Percentiles rank a stretch among this genome's conserved stretches.
These are phyloP conservation scores for Saimiri boliviensis DNA, from an alignment of 2,113 vertebrate genomes.

Conservation along the genomic window DNA sequence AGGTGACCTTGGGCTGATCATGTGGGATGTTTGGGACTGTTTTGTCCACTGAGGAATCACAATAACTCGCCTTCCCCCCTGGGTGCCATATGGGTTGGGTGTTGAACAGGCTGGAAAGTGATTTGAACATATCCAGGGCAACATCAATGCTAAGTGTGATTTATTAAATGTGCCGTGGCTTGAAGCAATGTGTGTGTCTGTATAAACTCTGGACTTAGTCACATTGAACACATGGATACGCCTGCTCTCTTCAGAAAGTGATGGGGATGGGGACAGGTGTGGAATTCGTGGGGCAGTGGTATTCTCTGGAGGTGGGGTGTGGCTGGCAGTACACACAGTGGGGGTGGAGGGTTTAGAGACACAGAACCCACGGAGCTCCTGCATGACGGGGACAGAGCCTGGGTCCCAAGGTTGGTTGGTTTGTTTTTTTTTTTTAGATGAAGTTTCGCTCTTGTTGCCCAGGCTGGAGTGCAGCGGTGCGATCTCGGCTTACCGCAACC, in stretches of 20 bases:
- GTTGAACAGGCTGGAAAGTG: not conserved
- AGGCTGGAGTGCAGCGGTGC: too few species aligned
- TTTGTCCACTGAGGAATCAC: not conserved
- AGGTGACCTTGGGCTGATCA: not conserved
- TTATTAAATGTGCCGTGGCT: fast-evolving
- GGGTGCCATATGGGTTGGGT: too few species aligned
- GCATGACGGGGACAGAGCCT: not conserved
- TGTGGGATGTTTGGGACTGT: not conserved
- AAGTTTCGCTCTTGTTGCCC: too few species aligned
- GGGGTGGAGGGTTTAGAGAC: not conserved
- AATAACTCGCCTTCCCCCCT: fast-evolving
- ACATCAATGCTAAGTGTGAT: fast-evolving
- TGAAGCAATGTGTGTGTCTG: not conserved
- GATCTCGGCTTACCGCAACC: too few species aligned
- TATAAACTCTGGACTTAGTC: not conserved
- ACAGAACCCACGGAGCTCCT: fast-evolving
- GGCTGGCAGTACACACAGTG: fast-evolving
- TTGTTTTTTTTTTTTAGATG: too few species aligned
- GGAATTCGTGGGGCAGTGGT: not conserved
- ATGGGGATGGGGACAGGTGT: not conserved
- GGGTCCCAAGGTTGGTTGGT: not conserved
- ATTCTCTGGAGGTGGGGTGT: fast-evolving
- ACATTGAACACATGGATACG: fast-evolving
- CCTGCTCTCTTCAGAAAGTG: not conserved
- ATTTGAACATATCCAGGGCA: fast-evolving